Base-by-base conservation (phyloP, 2,888 invertebrate genomes). In the Bellardia pandia region DNA sequence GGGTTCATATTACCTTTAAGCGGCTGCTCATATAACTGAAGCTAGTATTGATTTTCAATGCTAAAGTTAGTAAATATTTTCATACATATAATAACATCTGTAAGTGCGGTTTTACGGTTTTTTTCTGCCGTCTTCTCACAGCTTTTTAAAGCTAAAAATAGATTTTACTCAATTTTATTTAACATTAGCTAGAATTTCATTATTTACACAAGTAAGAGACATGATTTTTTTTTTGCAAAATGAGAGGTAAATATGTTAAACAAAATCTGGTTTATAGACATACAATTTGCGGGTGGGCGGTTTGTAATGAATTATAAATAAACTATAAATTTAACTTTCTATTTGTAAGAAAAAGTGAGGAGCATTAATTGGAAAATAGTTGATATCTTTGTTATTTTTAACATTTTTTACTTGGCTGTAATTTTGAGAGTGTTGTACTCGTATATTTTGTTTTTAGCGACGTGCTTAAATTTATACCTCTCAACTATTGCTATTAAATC, bases 161-260 rank as follows among this genome's bases (percentile, higher is more conserved):
- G 42, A 64, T 72, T 72, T 80, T 51, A 23, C 62, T n/a, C 60
- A 33, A 16, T 62, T 60, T 58, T 56, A 7, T 69, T 23, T 53
- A 74, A 81, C 37, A 37, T 66, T 56, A 66, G 58, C 74, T 81
- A 74, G 74, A 81, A 66, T 81, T 64, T 72, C 42, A 64, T 42
- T 71, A 53, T 13, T 37, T 37, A 37, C 37, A 60, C 60, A 14
- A 37, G 78, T 23, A 68, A 23, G 30, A 51, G 30, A 16, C 71
- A 42, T 51, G 53, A 64, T 72, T 66, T 40, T 56, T 30, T 42
- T 51, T 30, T 48, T 9, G 6, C 2, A 16, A 37, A 3, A 5
- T 69, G 7, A 30, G 6, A 64, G 33, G 58, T 33, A 58, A 68
- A 78, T 56, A 40, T 64, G 64, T 30, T 40, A 64, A 68, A 48